Percentiles rank a stretch among this genome's conserved stretches.
phyloP scores from a whole-genome alignment of 2,797 vertebrate genomes.

The Ctenopoma kingsleyae region DNA sequence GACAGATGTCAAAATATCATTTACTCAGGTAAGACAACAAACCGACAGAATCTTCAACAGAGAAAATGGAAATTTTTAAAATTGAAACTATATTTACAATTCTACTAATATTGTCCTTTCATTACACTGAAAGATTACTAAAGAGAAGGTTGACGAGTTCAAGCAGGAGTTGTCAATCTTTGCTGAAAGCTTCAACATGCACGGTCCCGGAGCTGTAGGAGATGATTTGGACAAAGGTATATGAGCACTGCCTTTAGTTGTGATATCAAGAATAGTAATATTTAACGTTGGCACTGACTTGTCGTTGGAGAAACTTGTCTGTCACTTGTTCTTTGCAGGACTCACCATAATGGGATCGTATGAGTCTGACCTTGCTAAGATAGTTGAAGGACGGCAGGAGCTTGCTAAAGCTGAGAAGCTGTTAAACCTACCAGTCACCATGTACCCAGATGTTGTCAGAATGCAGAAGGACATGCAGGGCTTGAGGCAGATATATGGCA shows the following conservation, averaged over 20 bases:
- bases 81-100: not conserved
- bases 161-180: constrained; percentile 85
- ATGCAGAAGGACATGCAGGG: constrained; percentile 91
- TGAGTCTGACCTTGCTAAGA: constrained; percentile 86
- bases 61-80: not conserved
- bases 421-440: constrained; percentile 88
- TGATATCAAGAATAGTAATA: not conserved
- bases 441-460: constrained; percentile 86
- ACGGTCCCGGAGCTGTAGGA: constrained; percentile 92
- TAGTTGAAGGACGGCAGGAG: constrained; percentile 84
- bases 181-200: constrained; percentile 83
- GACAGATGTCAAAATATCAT: constrained; percentile 88
- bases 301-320: not conserved
- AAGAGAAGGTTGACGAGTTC: constrained; percentile 84
- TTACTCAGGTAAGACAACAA: constrained; percentile 85
- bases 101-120: not conserved
- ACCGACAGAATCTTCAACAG: not conserved
- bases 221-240: constrained; percentile 93
- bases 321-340: constrained; percentile 78
- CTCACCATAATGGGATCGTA: constrained; percentile 84
- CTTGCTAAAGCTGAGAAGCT: constrained; percentile 91
- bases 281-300: constrained; percentile 3
- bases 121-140: constrained; percentile 84
- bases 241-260: not conserved
- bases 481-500: constrained; percentile 88